Evolutionary conservation across 2,888 invertebrate species (phyloP).

Genomic region (Tipula confusa): DNA sequence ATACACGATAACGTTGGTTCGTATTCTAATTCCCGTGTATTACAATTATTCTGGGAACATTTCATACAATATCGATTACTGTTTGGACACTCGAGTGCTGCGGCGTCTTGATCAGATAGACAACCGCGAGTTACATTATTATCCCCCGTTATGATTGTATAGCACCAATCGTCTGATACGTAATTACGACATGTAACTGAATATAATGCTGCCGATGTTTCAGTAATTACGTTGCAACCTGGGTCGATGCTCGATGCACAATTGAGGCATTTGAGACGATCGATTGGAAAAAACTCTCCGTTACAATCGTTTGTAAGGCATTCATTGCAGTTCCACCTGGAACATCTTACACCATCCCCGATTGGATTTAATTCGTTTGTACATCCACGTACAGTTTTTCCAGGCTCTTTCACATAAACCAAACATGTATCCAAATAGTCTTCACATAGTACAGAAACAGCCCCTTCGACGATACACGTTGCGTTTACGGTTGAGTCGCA

Average conservation of each 20-base stretch:
- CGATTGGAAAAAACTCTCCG: background rate
- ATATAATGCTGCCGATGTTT: background rate
- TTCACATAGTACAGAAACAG: background rate
- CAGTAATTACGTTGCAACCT: background rate
- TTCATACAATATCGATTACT: background rate
- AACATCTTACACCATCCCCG: background rate
- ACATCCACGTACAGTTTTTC: background rate
- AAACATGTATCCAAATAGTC: background rate
- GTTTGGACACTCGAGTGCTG: background rate
- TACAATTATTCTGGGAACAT: background rate
- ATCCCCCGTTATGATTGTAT: background rate
- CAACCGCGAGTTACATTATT: background rate
- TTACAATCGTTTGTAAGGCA: background rate
- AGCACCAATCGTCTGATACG: background rate
- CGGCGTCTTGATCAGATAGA: background rate
- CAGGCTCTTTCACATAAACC: background rate
- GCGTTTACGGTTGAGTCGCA: background rate
- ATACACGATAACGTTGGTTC: background rate
- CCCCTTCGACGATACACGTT: background rate
- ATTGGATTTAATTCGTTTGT: background rate
- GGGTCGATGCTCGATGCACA: background rate
- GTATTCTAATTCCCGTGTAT: background rate
- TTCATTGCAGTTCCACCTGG: background rate
- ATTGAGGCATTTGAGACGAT: background rate
- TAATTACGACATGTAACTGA: background rate